Evolutionary conservation across 2,797 vertebrate genomes (phyloP).

Genomic region (Tauraco hartlaubi): DNA sequence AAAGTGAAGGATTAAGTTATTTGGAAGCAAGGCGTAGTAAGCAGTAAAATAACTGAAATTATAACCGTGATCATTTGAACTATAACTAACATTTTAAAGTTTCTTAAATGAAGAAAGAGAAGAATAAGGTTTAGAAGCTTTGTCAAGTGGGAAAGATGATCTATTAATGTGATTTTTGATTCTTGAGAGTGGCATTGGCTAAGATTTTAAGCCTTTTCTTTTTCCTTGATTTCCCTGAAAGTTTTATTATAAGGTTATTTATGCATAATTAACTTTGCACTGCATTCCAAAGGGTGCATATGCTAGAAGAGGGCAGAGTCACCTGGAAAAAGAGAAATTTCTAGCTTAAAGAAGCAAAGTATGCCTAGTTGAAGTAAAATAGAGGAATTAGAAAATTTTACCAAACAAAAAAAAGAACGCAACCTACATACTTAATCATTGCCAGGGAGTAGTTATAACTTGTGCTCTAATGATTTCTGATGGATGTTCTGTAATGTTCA

Average conservation of each 20-base stretch:
- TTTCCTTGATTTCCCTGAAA: background rate
- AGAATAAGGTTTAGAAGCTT: background rate
- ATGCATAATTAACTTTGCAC: background rate
- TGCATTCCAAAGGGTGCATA: background rate
- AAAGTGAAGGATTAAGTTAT: background rate
- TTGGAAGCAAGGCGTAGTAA: background rate
- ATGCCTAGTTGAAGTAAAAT: constrained; percentile 28
- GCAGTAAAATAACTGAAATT: background rate
- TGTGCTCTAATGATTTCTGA: constrained; percentile 57
- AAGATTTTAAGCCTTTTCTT: background rate
- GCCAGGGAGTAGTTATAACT: constrained; percentile 36
- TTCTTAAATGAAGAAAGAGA: background rate
- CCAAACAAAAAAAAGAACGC: background rate
- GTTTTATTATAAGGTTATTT: background rate
- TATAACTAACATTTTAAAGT: background rate
- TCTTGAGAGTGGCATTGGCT: background rate
- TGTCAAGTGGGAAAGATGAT: background rate
- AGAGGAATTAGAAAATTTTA: constrained; percentile 29
- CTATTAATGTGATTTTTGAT: background rate
- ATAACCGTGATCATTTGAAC: background rate
- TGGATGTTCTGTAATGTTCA: constrained; percentile 47
- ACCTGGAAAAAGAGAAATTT: constrained; percentile 40
- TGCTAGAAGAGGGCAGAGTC: constrained; percentile 9
- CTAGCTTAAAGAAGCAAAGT: constrained; percentile 7
- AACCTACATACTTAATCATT: background rate